Evolutionary conservation across 2,888 invertebrate species (phyloP).

Genomic region (Rhogogaster chlorosoma): DNA sequence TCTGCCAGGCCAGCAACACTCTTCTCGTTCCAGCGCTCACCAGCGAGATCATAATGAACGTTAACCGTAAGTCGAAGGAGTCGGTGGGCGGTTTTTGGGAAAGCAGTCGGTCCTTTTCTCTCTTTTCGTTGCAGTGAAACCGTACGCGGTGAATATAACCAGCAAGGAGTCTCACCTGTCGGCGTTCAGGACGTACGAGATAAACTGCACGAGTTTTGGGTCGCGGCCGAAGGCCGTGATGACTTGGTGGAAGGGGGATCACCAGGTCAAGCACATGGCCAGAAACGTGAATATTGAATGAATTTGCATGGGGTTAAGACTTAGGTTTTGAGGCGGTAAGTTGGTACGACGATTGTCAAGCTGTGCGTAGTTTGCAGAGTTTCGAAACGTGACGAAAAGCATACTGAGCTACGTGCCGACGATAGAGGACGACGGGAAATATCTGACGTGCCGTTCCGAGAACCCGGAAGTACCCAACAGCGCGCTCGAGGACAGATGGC

Average conservation of each 20-base stretch:
- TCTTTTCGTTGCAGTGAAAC: constrained; percentile 86
- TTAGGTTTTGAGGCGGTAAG: neutral
- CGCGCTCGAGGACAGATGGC: constrained; percentile 91
- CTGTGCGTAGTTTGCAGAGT: constrained; percentile 84
- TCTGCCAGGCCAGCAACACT: constrained; percentile 92
- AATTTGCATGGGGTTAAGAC: constrained; percentile 4
- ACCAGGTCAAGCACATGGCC: constrained; percentile 89
- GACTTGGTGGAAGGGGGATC: constrained; percentile 94
- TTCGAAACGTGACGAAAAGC: constrained; percentile 88
- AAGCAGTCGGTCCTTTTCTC: neutral
- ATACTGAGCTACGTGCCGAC: constrained; percentile 90
- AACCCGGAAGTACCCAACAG: constrained; percentile 91
- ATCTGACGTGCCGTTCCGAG: constrained; percentile 92
- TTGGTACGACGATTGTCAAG: neutral
- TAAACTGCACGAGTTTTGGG: constrained; percentile 92
- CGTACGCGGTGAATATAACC: constrained; percentile 89
- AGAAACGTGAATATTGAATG: constrained; percentile 86
- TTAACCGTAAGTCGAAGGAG: constrained; percentile 68
- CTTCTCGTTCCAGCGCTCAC: constrained; percentile 86
- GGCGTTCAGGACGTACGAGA: constrained; percentile 91
- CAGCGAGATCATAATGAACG: constrained; percentile 68
- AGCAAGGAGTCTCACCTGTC: constrained; percentile 91
- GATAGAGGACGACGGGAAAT: constrained; percentile 93
- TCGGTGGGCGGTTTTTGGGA: neutral
- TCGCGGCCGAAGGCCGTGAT: constrained; percentile 92